phyloP scores from a whole-genome alignment of 1,140 invertebrate species.

The Theocolax elegans region DNA sequence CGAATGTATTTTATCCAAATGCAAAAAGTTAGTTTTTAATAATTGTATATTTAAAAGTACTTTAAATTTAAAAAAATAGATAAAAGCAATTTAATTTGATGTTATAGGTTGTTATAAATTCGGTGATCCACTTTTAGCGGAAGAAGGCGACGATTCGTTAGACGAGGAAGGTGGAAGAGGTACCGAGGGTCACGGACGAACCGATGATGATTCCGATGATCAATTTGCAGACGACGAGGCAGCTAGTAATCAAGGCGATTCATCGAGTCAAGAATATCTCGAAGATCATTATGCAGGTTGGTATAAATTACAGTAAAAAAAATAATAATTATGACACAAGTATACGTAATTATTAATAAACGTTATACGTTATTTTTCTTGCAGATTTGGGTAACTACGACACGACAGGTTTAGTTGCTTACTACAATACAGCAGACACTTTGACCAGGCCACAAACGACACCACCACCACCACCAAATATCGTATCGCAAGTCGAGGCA shows the following conservation, averaged over 20 bases:
- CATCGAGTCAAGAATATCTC: slow-evolving; percentile 71
- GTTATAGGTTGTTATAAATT: slow-evolving; percentile 72
- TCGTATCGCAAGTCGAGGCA: slow-evolving; percentile 51
- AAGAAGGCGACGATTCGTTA: slow-evolving; percentile 76
- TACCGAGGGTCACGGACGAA: slow-evolving; percentile 56
- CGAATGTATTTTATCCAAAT: too few relatives aligned
- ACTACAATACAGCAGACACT: slow-evolving; percentile 65
- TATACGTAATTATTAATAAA: background rate
- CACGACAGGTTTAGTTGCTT: slow-evolving; percentile 63
- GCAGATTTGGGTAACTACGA: slow-evolving; percentile 64
- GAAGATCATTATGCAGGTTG: slow-evolving; percentile 67
- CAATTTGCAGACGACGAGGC: slow-evolving; percentile 77
- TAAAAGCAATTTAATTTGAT: slow-evolving; percentile 25
- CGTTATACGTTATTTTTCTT: background rate
- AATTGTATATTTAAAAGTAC: too few relatives aligned
- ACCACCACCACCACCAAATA: slow-evolving; percentile 56
- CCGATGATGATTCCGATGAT: slow-evolving; percentile 71
- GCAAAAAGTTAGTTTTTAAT: too few relatives aligned
- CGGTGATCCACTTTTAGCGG: slow-evolving; percentile 71
- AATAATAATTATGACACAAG: too few relatives aligned
- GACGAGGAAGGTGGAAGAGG: slow-evolving; percentile 67
- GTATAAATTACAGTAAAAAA: background rate
- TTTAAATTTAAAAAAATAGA: too few relatives aligned
- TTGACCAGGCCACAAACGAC: slow-evolving; percentile 61
- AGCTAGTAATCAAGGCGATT: slow-evolving; percentile 72